A percentile compares a stretch with the other conserved stretches of the same genome.
Evolutionary conservation across 2,888 invertebrate genomes (phyloP).

Genomic region (Teinopalpus imperialis): DNA sequence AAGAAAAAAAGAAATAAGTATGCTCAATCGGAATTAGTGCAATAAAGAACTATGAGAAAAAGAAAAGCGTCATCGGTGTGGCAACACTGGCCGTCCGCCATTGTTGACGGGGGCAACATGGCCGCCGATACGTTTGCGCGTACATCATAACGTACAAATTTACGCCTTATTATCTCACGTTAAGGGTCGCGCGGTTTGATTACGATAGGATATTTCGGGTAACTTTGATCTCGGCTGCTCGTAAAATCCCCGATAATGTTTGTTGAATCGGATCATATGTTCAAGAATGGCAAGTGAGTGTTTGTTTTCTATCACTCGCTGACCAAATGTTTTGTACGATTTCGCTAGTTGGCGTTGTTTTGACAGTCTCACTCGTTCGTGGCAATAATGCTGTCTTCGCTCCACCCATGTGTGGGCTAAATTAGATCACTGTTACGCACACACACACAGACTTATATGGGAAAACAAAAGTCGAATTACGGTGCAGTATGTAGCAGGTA

Average conservation of each 20-base stretch:
- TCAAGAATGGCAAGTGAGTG: constrained; percentile 70
- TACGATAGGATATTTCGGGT: constrained; percentile 52
- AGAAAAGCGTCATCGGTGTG: constrained; percentile 51
- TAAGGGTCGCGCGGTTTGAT: constrained; percentile 44
- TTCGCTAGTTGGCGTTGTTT: constrained; percentile 74
- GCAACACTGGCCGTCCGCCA: constrained; percentile 51
- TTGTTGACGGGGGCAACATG: constrained; percentile 56
- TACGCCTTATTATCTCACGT: constrained; percentile 44
- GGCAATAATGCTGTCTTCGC: constrained; percentile 71
- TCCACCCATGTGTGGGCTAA: constrained; percentile 44
- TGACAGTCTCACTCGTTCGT: constrained; percentile 72
- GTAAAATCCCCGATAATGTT: constrained; percentile 71
- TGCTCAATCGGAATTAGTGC: constrained; percentile 58
- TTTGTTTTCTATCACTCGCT: constrained; percentile 78
- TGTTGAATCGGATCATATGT: constrained; percentile 68
- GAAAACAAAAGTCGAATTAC: constrained; percentile 16
- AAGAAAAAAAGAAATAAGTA: constrained; percentile 47
- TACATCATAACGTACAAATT: constrained; percentile 48
- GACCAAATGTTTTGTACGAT: constrained; percentile 68
- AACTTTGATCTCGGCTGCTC: constrained; percentile 68
- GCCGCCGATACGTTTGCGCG: constrained; percentile 48
- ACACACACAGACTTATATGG: constrained; percentile 30
- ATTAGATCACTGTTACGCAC: constrained; percentile 39
- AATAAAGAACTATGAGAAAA: constrained; percentile 50
- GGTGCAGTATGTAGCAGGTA: too few relatives aligned